Conservation (phyloP, 2,113 vertebrate species). For the Caranx ignobilis region DNA sequence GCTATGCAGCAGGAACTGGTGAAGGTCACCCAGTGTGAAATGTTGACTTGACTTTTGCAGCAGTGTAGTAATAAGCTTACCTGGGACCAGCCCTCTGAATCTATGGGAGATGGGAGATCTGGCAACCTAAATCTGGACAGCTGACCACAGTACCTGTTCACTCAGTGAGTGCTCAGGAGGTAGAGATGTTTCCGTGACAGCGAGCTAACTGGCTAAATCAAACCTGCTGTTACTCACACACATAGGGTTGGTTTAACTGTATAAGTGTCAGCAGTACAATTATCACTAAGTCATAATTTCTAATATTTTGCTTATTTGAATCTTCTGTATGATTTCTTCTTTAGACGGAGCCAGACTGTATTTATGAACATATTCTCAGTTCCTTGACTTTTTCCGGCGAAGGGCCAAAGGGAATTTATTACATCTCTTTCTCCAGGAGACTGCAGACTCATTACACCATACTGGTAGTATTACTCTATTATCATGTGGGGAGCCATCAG, state of each 20-base stretch:
- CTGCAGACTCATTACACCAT: conserved; percentile 50
- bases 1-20: conserved; percentile 19
- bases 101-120: conserved; percentile 1
- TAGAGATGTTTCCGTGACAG: neutral
- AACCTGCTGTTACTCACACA: neutral
- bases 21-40: conserved; percentile 48
- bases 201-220: neutral
- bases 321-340: conserved; percentile 7
- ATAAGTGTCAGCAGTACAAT: neutral
- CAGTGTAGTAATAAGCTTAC: conserved; percentile 44
- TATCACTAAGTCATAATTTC: conserved; percentile 13
- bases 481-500: conserved; percentile 46
- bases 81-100: conserved; percentile 2
- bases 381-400: conserved; percentile 31
- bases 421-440: conserved; percentile 25
- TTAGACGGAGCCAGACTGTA: conserved; percentile 1
- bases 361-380: conserved; percentile 32
- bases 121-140: conserved; percentile 12
- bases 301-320: conserved; percentile 2
- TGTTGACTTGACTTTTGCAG: conserved; percentile 37
- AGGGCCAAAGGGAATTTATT: conserved; percentile 44
- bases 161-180: neutral
- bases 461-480: conserved; percentile 42
- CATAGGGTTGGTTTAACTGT: neutral
- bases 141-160: conserved; percentile 2